Evolutionary conservation across 2,113 vertebrate species (phyloP).

Genomic region (Nipponia nippon): DNA sequence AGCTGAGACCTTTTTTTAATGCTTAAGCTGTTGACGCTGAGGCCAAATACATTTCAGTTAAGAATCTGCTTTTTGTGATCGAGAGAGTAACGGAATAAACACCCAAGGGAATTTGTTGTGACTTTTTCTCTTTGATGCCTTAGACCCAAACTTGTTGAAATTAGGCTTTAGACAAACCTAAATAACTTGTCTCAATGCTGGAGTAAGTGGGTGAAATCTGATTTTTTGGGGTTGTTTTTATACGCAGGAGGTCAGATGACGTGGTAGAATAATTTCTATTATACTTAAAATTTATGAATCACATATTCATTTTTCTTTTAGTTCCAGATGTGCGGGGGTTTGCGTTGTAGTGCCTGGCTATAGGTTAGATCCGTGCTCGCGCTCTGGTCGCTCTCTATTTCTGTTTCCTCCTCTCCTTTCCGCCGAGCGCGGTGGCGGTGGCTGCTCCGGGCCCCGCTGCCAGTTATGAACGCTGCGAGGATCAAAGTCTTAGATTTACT

Average conservation of each 20-base stretch:
- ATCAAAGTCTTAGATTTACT: background rate
- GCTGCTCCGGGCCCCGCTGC: no score
- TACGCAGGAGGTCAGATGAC: background rate
- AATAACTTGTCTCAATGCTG: background rate
- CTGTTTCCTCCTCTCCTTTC: background rate
- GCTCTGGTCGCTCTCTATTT: background rate
- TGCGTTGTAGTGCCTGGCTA: rapidly evolving
- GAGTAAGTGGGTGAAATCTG: no score
- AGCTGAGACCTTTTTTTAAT: background rate
- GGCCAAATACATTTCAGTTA: background rate
- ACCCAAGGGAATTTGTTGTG: rapidly evolving
- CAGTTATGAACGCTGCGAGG: background rate
- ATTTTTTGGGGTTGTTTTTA: background rate
- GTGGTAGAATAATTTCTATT: rapidly evolving
- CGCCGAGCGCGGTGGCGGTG: no score
- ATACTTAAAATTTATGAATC: background rate
- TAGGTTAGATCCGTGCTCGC: background rate
- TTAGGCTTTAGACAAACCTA: background rate
- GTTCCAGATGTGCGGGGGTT: background rate
- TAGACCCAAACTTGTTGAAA: background rate
- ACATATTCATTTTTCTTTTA: background rate
- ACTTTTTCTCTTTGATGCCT: background rate
- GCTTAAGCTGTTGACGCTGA: background rate
- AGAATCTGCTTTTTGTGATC: background rate
- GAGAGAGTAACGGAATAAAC: background rate